Base-by-base conservation (phyloP, 1,140 invertebrate species). In the Phocides pigmalion region DNA sequence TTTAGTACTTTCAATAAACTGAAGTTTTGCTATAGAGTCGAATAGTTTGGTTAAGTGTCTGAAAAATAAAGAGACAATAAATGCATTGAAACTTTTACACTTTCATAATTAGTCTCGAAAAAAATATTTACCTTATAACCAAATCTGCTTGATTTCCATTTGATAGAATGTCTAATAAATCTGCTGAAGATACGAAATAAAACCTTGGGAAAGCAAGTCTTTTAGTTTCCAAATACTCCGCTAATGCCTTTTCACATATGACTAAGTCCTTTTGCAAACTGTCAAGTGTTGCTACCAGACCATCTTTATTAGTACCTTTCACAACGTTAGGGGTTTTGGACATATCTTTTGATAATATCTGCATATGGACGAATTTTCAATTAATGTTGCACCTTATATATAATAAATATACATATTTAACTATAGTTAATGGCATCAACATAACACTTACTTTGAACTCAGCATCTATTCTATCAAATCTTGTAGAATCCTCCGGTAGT, bases 171-270 rank as follows among this genome's bases (percentile, higher is more conserved):
- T 99, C 98, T 17, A 99, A 90, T 25, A 99, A 91, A 93, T 99
- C 98, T 56, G 97, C 98, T n/a, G 97, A 98, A 11, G 98, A 99
- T 2, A 99, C 97, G 89, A 99, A 99, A 90, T 99, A 99, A 92
- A 99, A 99, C 82, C 97, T 93, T 16, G 98, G 98, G 92, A 99
- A 99, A n/a, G 97, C 97, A 32, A 99, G 93, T 79, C 98, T 93
- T 90, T 99, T 99, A 0, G 98, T 99, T 93, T 99, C 98, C 71
- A 99, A 93, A 92, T 99, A 99, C 86, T 99, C 97, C 28, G 98
- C 98, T 62, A 99, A 91, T 17, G 98, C 98, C 91, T 99, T 99
- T 92, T 99, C 98, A 90, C 98, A 99, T n/a, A 99, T 92, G 0
- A 95, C 95, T 61, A 99, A 92, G 81, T 97, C 95, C 61, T 95